Percentiles rank a stretch among this genome's conserved stretches.
Evolutionary conservation across 2,113 vertebrate species (phyloP).

Genomic region (Microcebus ravelobensis): DNA sequence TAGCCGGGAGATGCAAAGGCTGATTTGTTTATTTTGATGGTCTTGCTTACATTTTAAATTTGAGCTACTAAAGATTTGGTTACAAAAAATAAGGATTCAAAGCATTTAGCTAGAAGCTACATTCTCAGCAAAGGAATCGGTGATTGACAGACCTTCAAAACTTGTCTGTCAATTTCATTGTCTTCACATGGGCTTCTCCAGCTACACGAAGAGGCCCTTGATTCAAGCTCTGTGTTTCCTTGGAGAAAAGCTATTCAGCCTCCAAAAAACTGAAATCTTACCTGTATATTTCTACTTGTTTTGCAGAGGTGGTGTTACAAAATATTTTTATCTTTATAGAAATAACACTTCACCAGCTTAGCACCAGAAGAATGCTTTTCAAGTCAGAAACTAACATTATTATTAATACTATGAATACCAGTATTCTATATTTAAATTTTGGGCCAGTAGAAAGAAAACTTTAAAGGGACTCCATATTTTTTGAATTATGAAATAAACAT

Average conservation of each 20-base stretch:
- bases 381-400: not conserved
- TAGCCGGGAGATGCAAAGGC: not conserved
- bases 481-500: slow-evolving; percentile 35
- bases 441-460: not conserved
- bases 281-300: not conserved
- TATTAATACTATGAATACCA: not conserved
- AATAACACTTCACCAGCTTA: not conserved
- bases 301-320: not conserved
- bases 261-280: not conserved
- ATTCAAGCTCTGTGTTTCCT: slow-evolving; percentile 1
- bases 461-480: not conserved
- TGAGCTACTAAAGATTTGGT: not conserved
- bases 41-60: slow-evolving; percentile 36
- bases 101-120: not conserved
- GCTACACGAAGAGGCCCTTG: not conserved
- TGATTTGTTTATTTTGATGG: slow-evolving; percentile 20
- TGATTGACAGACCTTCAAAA: not conserved
- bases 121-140: not conserved
- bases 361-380: not conserved
- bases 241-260: not conserved
- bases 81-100: slow-evolving; percentile 39
- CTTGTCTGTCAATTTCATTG: not conserved
- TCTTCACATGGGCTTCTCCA: not conserved
- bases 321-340: not conserved
- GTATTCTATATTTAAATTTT: slow-evolving; percentile 49